Evolutionary conservation across 2,113 vertebrate species (phyloP).

Genomic region (Myrmophylax atrothorax): DNA sequence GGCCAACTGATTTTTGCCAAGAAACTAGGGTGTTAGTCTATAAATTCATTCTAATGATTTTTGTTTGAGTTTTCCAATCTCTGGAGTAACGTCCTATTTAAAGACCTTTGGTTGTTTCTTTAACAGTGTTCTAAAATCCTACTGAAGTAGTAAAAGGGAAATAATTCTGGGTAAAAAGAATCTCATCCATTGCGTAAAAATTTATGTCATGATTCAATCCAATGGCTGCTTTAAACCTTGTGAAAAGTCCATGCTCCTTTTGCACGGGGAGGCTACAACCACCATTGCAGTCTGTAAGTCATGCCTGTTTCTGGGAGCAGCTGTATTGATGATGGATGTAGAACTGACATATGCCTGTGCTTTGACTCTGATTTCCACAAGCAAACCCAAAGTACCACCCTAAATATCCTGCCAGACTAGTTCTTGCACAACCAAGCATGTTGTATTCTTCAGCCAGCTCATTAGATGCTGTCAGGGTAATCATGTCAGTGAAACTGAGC

Average conservation of each 20-base stretch:
- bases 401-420: not conserved
- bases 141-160: not conserved
- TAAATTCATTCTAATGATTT: not conserved
- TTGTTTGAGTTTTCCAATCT: not conserved
- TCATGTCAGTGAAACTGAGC: constrained; percentile 12
- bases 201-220: not conserved
- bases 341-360: not conserved
- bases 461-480: not conserved
- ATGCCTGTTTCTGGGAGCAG: fast-evolving
- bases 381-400: not conserved
- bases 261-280: not conserved
- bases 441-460: not conserved
- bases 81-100: not conserved
- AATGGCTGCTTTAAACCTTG: fast-evolving
- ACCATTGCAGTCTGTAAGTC: fast-evolving
- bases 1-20: not conserved
- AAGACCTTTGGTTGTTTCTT: not conserved
- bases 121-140: not conserved
- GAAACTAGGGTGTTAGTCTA: not conserved
- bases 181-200: not conserved
- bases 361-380: not conserved
- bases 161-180: not conserved
- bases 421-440: not conserved
- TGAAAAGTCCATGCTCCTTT: not conserved
- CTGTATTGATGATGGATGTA: not conserved